A percentile compares a stretch with the other conserved stretches of the same genome.
Conservation (phyloP, 2,113 vertebrate genomes). For the chimpanzee (Pan troglodytes) region NHGRI_mPanTro3-v2.1_pri NC_072412.2:87018501-87019000, state of each 20-base stretch:
- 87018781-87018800: neutral
- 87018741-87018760: neutral
- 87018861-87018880: neutral
- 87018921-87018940: neutral
- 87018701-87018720: neutral
- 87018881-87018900: neutral
- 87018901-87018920: neutral
- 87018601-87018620: neutral
- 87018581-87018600: neutral
- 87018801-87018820: neutral
- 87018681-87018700: neutral
- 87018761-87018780: neutral
- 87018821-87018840: neutral
- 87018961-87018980: neutral
- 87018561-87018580: neutral
- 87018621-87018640: neutral
- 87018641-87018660: neutral
- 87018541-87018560: neutral
- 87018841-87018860: neutral
- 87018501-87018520: neutral
- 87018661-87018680: neutral
- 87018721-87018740: neutral
- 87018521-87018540: neutral
- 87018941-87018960: neutral
- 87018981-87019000: neutral